A percentile compares a stretch with the other conserved stretches of the same genome.
These are phyloP conservation scores for Coryphaenoides rupestris DNA, from an alignment of 2,113 vertebrate genomes.

Conservation along the genomic window DNA sequence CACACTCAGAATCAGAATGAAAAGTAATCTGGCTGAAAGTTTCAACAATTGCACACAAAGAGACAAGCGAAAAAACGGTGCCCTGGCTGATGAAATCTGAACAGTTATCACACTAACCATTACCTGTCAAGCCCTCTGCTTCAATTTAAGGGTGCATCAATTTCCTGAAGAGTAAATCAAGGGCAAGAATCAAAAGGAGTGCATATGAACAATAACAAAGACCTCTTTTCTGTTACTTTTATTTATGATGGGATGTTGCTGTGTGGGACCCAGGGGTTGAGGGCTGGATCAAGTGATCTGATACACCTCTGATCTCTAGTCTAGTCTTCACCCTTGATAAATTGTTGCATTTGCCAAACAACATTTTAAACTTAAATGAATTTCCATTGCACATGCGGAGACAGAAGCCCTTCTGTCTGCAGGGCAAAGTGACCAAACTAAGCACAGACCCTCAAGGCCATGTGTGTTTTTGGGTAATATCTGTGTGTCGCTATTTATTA, in stretches of 20 bases:
- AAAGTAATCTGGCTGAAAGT: conserved; percentile 99
- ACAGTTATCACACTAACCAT: conserved; percentile 99
- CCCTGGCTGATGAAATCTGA: conserved; percentile 98
- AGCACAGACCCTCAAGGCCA: conserved; percentile 75
- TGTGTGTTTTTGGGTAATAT: conserved; percentile 35
- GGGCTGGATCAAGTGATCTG: conserved; percentile 95
- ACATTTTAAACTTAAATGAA: conserved; percentile 95
- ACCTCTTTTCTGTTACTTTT: conserved; percentile 88
- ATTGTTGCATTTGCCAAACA: conserved; percentile 90
- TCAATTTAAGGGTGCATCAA: conserved; percentile 99
- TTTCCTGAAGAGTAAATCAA: conserved; percentile 99
- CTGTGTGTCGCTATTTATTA: not conserved
- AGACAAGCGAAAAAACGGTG: conserved; percentile 48
- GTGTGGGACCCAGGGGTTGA: conserved; percentile 81
- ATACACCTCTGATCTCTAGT: conserved; percentile 93
- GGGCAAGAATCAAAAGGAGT: conserved; percentile 97
- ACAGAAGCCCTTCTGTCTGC: conserved; percentile 79
- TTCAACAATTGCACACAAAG: conserved; percentile 94
- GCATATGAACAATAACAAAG: conserved; percentile 99
- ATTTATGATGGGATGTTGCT: conserved; percentile 99
- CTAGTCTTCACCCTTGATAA: conserved; percentile 94
- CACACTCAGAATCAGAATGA: too few relatives aligned
- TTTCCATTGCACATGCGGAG: conserved; percentile 76
- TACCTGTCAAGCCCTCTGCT: conserved; percentile 98
- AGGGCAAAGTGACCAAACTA: conserved; percentile 79